Evolutionary conservation across 2,113 vertebrate species (phyloP).

Genomic region (Dasyornis broadbenti): DNA sequence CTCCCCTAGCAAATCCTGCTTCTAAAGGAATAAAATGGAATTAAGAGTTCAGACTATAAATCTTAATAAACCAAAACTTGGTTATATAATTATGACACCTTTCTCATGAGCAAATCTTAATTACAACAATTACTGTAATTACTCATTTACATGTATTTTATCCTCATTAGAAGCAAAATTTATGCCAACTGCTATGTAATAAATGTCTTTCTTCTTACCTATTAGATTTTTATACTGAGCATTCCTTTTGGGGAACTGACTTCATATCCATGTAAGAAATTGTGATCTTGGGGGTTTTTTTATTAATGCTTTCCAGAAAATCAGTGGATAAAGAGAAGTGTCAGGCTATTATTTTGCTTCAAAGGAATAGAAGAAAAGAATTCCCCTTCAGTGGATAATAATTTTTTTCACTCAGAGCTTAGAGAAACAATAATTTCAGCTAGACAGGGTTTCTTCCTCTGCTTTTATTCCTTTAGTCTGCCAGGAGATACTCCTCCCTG

Average conservation of each 20-base stretch:
- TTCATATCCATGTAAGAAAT: neutral
- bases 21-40: constrained; percentile 5
- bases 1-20: neutral
- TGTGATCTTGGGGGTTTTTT: neutral
- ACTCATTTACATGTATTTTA: constrained; percentile 41
- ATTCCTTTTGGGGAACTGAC: neutral
- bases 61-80: neutral
- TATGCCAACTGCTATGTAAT: constrained; percentile 8
- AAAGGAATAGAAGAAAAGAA: neutral
- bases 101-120: constrained; percentile 41
- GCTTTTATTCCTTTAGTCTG: neutral
- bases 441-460: neutral
- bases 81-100: constrained; percentile 28
- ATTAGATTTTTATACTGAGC: neutral
- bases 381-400: neutral
- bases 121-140: constrained; percentile 26
- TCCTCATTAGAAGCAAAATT: constrained; percentile 14
- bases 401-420: neutral
- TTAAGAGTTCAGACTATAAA: neutral
- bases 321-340: neutral
- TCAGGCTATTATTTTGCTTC: neutral
- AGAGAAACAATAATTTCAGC: neutral
- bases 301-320: neutral
- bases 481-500: neutral
- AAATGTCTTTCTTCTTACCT: neutral